Evolutionary conservation across 1,140 invertebrate species (phyloP), one percentile per base, ranked within the genome.

Genomic region (Bicyclus anynana): DNA sequence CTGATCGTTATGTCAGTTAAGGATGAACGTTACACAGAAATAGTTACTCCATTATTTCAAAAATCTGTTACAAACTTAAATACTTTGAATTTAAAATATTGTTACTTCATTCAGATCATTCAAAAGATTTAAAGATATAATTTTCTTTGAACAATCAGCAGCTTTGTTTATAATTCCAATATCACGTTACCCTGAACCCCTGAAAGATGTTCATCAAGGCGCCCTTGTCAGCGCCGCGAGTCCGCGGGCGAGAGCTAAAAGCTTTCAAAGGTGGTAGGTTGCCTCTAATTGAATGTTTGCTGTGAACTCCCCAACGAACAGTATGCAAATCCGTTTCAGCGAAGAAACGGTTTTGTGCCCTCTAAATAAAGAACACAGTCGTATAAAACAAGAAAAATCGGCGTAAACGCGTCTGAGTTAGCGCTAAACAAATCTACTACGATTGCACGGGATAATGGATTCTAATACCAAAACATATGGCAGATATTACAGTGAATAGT

Each of bases 261-360:
- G 65, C 61, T 59, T 67, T 67, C 65, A 67, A 59, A 67, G 65
- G 65, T 67, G 56, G 56, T 53, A 56, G 55, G 59, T 58, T 53
- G 56, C 37, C 53, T 62, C 56, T 63, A 67, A 67, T 67, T 67
- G 65, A 67, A 67, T 66, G 59, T 66, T 62, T 67, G 53, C 53
- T 63, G 52, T 53, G 53, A 53, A 53, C 35, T 58, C 59, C 53
- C 51, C 53, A 53, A 54, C 47, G 38, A 40, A 20, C 20, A 37
- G 44, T 49, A 56, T 40, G 29, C 20, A 49, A 48, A 56, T 49
- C n/a, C 3, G 14, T 3, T 21, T 49, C 26, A 42, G n/a, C 12
- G 35, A 17, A 44, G 44, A 53, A 50, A 21, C 10, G 18, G 9
- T 23, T 50, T 9, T 23, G 37, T 33, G n/a, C 0, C 40, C 3